Conservation (phyloP, 2,797 vertebrate species). For the Hydrolagus colliei region DNA sequence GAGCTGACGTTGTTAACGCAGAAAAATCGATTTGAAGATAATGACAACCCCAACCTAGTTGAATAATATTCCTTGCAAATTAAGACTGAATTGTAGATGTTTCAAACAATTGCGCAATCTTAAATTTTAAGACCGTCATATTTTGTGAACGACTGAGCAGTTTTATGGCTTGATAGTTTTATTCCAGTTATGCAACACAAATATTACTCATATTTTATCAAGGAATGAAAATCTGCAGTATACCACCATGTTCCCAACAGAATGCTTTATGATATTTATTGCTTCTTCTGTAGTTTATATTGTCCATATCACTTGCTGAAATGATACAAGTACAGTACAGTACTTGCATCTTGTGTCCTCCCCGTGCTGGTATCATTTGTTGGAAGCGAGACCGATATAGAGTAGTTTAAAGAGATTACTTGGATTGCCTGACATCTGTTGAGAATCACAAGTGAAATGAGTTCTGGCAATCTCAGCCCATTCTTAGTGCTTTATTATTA, state of each 20-base stretch:
- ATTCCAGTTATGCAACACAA: neutral
- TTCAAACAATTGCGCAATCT: too few relatives aligned
- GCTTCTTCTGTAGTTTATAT: neutral
- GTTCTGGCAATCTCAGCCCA: neutral
- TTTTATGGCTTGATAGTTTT: too few relatives aligned
- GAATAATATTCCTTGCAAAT: too few relatives aligned
- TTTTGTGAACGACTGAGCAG: too few relatives aligned
- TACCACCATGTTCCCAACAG: too few relatives aligned
- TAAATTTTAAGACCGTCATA: too few relatives aligned
- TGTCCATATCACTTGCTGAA: neutral
- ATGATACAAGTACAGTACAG: neutral
- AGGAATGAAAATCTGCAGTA: too few relatives aligned
- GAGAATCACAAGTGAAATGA: constrained; percentile 10
- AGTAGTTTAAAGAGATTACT: constrained; percentile 10
- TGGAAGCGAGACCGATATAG: neutral
- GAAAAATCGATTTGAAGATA: too few relatives aligned
- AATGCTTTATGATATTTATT: neutral
- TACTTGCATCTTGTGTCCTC: neutral
- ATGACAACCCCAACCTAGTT: too few relatives aligned
- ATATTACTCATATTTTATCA: too few relatives aligned
- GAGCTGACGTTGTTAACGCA: too few relatives aligned
- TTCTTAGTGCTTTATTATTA: neutral
- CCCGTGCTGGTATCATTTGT: neutral
- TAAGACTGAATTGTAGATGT: too few relatives aligned
- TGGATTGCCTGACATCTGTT: constrained; percentile 16